Evolutionary conservation across 2,113 vertebrate species (phyloP), one percentile per base, ranked within the genome.

Genomic region (Scophthalmus maximus): DNA sequence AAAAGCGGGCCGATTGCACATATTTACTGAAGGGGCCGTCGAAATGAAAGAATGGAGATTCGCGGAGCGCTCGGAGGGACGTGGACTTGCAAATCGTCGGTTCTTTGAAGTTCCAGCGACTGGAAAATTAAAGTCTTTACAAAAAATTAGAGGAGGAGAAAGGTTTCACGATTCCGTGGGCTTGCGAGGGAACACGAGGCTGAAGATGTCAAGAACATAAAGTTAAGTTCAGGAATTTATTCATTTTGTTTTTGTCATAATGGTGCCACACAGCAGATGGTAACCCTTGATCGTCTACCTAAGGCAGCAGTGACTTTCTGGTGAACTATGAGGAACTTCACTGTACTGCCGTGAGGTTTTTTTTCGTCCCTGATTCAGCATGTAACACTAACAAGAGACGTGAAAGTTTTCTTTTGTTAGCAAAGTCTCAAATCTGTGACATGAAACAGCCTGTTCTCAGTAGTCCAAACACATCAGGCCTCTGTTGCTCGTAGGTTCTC

Each of bases 121-220:
- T 89, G 76, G 88, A 87, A 93, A 93, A 93, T 94, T 88, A 89
- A 90, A 91, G 86, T 90, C 89, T 91, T 92, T 89, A 91, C 91
- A 87, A 91, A 93, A 88, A 91, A 90, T 87, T 89, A 82, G 55
- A 84, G 83, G 74, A 79, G 68, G 78, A 82, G 82, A 79, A 87
- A 73, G 73, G 75, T 80, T 85, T 85, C 78, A 68, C 51, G 80
- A 86, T 81, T 80, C 56, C 22, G 58, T 44, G 3, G 68, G 67
- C 62, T 76, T 52, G 63, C 4, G 26, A 81, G 32, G 58, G 74
- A 81, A 79, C 53, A 73, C 49, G 36, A 68, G 60, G 74, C 76
- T 67, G 67, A 72, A 82, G 68, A 86, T 85, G 74, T 83, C 65
- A 86, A 85, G 84, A 38, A 6, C 69, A 56, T 42, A 58, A 40